A percentile compares a stretch with the other conserved stretches of the same genome.
Conservation (phyloP, 2,113 vertebrate genomes). For the Cyprinodon variegatus region DNA sequence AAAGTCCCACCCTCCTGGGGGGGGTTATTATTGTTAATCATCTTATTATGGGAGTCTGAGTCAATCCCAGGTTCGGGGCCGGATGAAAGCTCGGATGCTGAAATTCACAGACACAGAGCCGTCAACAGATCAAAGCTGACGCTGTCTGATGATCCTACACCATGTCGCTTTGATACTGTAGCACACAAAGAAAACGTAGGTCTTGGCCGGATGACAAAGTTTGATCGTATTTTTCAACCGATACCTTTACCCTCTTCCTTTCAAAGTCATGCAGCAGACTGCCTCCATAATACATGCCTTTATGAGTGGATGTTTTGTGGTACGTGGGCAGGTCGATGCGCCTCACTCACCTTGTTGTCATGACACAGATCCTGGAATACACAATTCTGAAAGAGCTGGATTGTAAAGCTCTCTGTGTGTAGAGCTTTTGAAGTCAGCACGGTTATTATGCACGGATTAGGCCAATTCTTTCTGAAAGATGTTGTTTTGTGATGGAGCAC, state of each 20-base stretch:
- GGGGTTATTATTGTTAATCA: conserved; percentile 76
- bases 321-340: conserved; percentile 31
- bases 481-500: background rate
- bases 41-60: conserved; percentile 68
- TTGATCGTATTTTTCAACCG: conserved; percentile 63
- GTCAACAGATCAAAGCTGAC: conserved; percentile 72
- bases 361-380: conserved; percentile 28
- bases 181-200: conserved; percentile 52
- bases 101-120: conserved; percentile 59
- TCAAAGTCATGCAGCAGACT: conserved; percentile 38
- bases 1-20: conserved; percentile 41
- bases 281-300: conserved; percentile 43
- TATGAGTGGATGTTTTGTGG: conserved; percentile 51
- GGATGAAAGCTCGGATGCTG: conserved; percentile 69
- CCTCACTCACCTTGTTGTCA: conserved; percentile 50
- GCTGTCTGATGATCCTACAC: conserved; percentile 56
- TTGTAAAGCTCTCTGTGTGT: conserved; percentile 26
- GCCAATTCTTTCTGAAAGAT: background rate
- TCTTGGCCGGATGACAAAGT: conserved; percentile 68
- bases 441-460: conserved; percentile 26
- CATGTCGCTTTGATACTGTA: conserved; percentile 71
- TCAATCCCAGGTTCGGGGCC: conserved; percentile 59
- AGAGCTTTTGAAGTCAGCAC: conserved; percentile 33
- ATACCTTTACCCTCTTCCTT: conserved; percentile 54
- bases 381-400: conserved; percentile 34